Percentiles rank a stretch among this genome's conserved stretches.
These are phyloP conservation scores for Macrophya alboannulata DNA, from an alignment of 2,888 invertebrate species.

Conservation along the genomic window DNA sequence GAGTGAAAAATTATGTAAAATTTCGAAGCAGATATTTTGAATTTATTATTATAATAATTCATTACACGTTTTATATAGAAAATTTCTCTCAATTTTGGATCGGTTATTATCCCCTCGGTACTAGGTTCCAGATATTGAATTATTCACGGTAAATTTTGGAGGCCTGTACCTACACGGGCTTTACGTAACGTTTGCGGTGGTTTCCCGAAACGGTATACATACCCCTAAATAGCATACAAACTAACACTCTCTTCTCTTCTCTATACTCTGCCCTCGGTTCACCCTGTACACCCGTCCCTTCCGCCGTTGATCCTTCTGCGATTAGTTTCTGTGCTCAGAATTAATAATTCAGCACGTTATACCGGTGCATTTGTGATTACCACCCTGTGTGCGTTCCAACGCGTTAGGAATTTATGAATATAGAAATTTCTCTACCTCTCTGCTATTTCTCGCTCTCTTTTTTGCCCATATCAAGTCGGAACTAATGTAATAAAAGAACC, in stretches of 20 bases:
- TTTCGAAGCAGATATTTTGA: too few species aligned
- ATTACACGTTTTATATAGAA: too few species aligned
- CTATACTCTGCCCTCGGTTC: not conserved
- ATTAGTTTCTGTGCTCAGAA: slow-evolving; percentile 47
- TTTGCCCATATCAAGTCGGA: not conserved
- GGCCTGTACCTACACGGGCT: not conserved
- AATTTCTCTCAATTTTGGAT: too few species aligned
- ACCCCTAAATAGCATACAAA: not conserved
- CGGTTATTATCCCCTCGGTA: not conserved
- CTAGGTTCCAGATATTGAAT: not conserved
- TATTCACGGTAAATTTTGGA: not conserved
- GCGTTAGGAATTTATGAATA: slow-evolving; percentile 13
- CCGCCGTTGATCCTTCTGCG: slow-evolving; percentile 43
- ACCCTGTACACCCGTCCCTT: slow-evolving; percentile 11
- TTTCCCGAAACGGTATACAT: not conserved
- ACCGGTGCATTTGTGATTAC: slow-evolving; percentile 35
- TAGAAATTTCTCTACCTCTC: not conserved
- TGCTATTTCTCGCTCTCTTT: not conserved
- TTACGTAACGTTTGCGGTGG: not conserved
- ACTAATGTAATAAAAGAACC: not conserved
- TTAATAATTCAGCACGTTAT: slow-evolving; percentile 32
- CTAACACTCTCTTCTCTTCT: not conserved
- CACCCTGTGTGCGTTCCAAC: not conserved
- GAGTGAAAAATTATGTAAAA: too few species aligned
- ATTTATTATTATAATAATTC: too few species aligned